phyloP scores from a whole-genome alignment of 2,888 invertebrate species.

The Macaria liturata region DNA sequence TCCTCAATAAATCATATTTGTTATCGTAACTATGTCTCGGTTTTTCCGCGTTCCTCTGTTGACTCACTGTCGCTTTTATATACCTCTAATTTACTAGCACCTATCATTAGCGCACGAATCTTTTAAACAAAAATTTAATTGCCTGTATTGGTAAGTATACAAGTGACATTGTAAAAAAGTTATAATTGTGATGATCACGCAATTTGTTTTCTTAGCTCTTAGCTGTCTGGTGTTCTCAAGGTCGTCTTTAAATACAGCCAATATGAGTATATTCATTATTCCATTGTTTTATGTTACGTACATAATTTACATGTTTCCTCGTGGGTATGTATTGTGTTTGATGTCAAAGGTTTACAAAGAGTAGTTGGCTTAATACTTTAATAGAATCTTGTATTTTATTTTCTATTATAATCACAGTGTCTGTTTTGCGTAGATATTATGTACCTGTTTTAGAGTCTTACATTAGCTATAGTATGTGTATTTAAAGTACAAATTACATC shows the following conservation, averaged over 20 bases:
- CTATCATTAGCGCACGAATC: conserved; percentile 14
- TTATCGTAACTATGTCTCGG: conserved; percentile 24
- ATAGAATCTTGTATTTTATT: background rate
- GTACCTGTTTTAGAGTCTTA: background rate
- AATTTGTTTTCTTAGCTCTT: background rate
- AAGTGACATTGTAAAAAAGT: conserved; percentile 9
- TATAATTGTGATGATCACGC: conserved; percentile 8
- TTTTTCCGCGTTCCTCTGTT: conserved; percentile 14
- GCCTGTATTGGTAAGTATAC: conserved; percentile 4
- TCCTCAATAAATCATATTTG: conserved; percentile 28
- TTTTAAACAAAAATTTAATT: background rate
- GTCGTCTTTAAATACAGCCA: conserved; percentile 2
- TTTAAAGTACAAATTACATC: conserved; percentile 12
- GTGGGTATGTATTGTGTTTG: conserved; percentile 20
- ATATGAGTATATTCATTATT: conserved; percentile 23
- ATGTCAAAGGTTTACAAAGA: conserved; percentile 13
- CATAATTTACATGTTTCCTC: conserved; percentile 30
- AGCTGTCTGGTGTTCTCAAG: conserved; percentile 9
- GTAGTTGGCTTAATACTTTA: background rate
- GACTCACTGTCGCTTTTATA: conserved; percentile 8
- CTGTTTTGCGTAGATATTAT: background rate
- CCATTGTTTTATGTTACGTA: conserved; percentile 33
- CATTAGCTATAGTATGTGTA: background rate
- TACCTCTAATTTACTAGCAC: background rate
- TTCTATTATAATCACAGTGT: background rate